A percentile compares a stretch with the other conserved stretches of the same genome.
These are phyloP conservation scores for Scomber colias DNA, from an alignment of 2,113 vertebrate species.

Conservation along the genomic window DNA sequence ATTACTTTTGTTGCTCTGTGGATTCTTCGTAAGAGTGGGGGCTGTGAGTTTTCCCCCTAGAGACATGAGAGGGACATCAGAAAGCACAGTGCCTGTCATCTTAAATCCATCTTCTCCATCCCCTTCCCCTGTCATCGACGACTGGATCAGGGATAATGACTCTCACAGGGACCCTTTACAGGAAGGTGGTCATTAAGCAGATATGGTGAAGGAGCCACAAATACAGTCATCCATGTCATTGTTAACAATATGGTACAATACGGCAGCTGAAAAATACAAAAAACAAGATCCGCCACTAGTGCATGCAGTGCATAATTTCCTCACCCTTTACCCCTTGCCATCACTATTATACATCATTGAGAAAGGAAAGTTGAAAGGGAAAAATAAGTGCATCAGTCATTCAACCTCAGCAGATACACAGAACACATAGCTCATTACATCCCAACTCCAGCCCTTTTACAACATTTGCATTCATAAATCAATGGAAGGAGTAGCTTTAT, in stretches of 20 bases:
- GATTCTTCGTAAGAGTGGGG: slow-evolving; percentile 47
- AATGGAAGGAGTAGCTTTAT: slow-evolving; percentile 26
- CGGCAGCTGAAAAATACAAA: slow-evolving; percentile 19
- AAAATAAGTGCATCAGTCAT: slow-evolving; percentile 55
- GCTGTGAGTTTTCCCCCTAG: slow-evolving; percentile 51
- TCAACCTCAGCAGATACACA: slow-evolving; percentile 47
- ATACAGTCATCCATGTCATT: slow-evolving; percentile 39
- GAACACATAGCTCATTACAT: slow-evolving; percentile 54
- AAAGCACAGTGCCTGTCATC: slow-evolving; percentile 72
- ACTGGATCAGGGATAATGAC: slow-evolving; percentile 76
- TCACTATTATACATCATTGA: slow-evolving; percentile 49
- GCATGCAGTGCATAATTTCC: slow-evolving; percentile 35
- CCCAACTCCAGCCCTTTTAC: slow-evolving; percentile 36
- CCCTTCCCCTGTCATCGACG: slow-evolving; percentile 62
- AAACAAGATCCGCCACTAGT: slow-evolving; percentile 35
- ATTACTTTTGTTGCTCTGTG: slow-evolving; percentile 71
- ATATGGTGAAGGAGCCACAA: slow-evolving; percentile 57
- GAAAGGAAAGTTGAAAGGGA: slow-evolving; percentile 27
- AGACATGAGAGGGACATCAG: slow-evolving; percentile 65
- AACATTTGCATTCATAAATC: slow-evolving; percentile 73
- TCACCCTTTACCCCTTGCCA: slow-evolving; percentile 31
- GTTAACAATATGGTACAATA: slow-evolving; percentile 36
- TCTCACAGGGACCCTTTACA: slow-evolving; percentile 72
- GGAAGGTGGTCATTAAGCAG: slow-evolving; percentile 69
- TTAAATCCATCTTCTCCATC: slow-evolving; percentile 62